Base-by-base conservation (phyloP, 2,888 invertebrate species). In the Platerodrilus igneus region DNA sequence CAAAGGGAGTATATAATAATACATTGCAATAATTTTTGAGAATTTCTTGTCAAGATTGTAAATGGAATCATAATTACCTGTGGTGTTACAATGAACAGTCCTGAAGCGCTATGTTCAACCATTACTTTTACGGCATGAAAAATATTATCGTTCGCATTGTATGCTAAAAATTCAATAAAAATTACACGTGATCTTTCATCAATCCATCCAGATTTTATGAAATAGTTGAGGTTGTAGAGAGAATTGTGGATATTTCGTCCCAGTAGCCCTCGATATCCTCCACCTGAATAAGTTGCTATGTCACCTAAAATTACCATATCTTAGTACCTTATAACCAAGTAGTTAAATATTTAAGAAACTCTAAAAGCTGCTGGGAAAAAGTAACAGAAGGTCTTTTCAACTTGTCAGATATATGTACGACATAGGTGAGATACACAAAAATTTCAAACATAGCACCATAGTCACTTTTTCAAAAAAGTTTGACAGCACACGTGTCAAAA, bases 141-240 rank as follows among this genome's bases (percentile, higher is more conserved):
- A 11, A 54, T 41, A 33, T 52, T 52, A 5, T 45, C 41, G 22
- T 54, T 52, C 1, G 45, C 47, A 27, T 54, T 54, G 34, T 54
- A 54, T 7, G 48, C 36, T 36, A 47, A 47, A 25, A 48, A 47
- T 44, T 54, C 54, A 9, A 54, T 26, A 31, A 50, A 40, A 15
- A 51, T n/a, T 2, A 32, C 52, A 36, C 52, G 33, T 1, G 52
- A 44, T 4, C 28, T 33, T n/a, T 22, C 13, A 33, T 51, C 47
- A 11, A 54, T 43, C 54, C 54, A 54, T 26, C 44, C 23, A 3
- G 41, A 35, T 5, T 29, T 17, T 7, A 23, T 21, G 3, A 50
- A 30, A 20, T 47, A 47, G 11, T 47, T 26, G 10, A 54, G 8
- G 13, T 46, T 40, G 13, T 51, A 46, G 4, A 37, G 38, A 4